A percentile compares a stretch with the other conserved stretches of the same genome.
Evolutionary conservation across 2,113 vertebrate species (phyloP).

Genomic region (Apteryx mantelli): DNA sequence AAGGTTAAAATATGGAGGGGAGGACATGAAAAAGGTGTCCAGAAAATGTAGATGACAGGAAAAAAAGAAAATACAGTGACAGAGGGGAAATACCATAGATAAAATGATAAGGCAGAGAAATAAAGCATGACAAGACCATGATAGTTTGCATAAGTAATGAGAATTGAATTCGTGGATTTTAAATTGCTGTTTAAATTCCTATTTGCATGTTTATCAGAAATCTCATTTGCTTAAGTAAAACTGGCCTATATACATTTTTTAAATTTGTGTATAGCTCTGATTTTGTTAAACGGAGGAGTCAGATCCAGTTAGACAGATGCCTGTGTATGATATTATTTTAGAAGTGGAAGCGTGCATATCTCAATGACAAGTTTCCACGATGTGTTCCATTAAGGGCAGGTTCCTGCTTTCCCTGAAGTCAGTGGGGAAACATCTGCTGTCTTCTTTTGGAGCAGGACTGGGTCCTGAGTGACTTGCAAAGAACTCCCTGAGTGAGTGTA

Average conservation of each 20-base stretch:
- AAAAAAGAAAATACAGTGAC: slow-evolving; percentile 43
- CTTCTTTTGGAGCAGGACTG: neutral
- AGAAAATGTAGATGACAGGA: slow-evolving; percentile 68
- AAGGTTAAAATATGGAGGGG: slow-evolving; percentile 41
- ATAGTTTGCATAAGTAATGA: slow-evolving; percentile 67
- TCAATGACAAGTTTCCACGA: neutral
- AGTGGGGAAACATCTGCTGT: neutral
- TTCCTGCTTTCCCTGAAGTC: neutral
- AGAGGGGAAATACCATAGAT: slow-evolving; percentile 62
- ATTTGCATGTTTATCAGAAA: slow-evolving; percentile 72
- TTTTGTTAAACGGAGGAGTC: slow-evolving; percentile 29
- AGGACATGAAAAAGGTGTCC: slow-evolving; percentile 47
- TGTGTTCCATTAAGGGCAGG: neutral
- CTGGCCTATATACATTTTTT: slow-evolving; percentile 56
- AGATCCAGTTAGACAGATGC: neutral
- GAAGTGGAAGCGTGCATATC: neutral
- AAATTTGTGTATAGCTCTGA: slow-evolving; percentile 7
- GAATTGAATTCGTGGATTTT: slow-evolving; percentile 56
- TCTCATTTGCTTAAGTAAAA: slow-evolving; percentile 69
- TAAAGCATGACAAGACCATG: slow-evolving; percentile 58
- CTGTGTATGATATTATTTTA: neutral
- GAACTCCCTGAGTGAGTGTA: neutral
- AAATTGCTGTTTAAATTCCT: slow-evolving; percentile 72
- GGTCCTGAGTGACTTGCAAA: neutral
- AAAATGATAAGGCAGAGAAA: slow-evolving; percentile 66